Conservation (phyloP, 2,113 vertebrate genomes). For the Hydrochoerus hydrochaeris region DNA sequence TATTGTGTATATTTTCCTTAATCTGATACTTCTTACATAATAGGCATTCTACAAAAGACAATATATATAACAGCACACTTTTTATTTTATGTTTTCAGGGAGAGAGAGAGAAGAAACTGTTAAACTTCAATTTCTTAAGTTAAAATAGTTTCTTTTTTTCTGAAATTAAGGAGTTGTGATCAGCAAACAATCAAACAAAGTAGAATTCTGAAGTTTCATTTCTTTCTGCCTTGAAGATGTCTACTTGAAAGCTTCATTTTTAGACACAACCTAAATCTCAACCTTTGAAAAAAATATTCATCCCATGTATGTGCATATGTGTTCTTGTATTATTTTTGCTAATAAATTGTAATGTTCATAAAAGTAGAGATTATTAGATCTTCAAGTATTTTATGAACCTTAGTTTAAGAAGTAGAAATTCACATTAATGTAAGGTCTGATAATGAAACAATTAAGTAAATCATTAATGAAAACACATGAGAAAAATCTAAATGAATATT, state of each 20-base stretch:
- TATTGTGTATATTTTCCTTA: not conserved
- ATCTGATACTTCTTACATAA: no score
- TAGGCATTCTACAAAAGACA: not conserved
- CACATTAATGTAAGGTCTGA: not conserved
- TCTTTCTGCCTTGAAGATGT: not conserved
- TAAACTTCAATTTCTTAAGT: not conserved
- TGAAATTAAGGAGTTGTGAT: not conserved
- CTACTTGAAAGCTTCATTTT: not conserved
- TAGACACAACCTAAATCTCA: not conserved
- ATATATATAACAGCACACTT: not conserved
- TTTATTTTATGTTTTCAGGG: not conserved
- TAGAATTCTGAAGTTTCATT: not conserved
- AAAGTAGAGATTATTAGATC: not conserved
- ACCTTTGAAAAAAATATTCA: not conserved
- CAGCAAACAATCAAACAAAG: not conserved
- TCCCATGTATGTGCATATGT: not conserved
- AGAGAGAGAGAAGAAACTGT: not conserved
- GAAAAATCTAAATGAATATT: not conserved
- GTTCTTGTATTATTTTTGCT: not conserved
- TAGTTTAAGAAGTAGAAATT: not conserved
- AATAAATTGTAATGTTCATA: not conserved
- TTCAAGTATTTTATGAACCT: not conserved
- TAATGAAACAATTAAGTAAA: not conserved
- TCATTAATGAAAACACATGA: not conserved
- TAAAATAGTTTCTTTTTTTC: not conserved